Conservation (phyloP, 2,113 vertebrate genomes). For the Labeo catla region DNA sequence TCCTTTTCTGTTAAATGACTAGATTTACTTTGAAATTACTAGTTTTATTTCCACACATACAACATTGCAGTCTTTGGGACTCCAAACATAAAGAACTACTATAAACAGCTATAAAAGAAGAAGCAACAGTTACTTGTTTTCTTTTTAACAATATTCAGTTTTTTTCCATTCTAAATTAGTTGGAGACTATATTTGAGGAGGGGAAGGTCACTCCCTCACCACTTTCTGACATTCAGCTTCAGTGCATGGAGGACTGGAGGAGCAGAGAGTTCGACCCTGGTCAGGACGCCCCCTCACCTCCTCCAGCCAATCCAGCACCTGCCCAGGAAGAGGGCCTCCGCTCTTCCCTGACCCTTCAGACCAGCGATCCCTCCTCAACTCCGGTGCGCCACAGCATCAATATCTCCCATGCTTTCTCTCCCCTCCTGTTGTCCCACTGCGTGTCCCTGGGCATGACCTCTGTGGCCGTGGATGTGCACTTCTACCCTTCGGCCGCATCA, state of each 20-base stretch:
- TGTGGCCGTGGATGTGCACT: slow-evolving; percentile 76
- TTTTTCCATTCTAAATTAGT: slow-evolving; percentile 59
- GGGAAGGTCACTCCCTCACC: slow-evolving; percentile 64
- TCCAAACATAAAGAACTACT: background rate
- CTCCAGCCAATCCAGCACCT: slow-evolving; percentile 59
- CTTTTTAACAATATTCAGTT: background rate
- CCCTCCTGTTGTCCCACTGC: slow-evolving; percentile 74
- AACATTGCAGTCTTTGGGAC: background rate
- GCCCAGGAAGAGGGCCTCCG: slow-evolving; percentile 64
- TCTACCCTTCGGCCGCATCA: slow-evolving; percentile 65
- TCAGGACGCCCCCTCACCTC: slow-evolving; percentile 63
- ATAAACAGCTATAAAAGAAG: background rate
- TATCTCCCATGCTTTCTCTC: slow-evolving; percentile 69
- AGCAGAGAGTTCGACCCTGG: slow-evolving; percentile 63
- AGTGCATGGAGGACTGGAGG: slow-evolving; percentile 71
- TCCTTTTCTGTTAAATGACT: background rate
- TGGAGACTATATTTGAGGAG: slow-evolving; percentile 67
- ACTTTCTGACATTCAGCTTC: slow-evolving; percentile 70
- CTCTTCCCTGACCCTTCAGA: slow-evolving; percentile 73
- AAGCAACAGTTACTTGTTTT: background rate
- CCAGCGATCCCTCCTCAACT: slow-evolving; percentile 57
- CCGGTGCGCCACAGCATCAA: slow-evolving; percentile 75
- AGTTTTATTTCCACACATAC: background rate
- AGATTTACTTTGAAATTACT: background rate
- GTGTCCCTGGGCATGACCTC: slow-evolving; percentile 75